These are phyloP conservation scores for Pachymerium ferrugineum DNA, from an alignment of 2,888 invertebrate species.

Conservation along the genomic window DNA sequence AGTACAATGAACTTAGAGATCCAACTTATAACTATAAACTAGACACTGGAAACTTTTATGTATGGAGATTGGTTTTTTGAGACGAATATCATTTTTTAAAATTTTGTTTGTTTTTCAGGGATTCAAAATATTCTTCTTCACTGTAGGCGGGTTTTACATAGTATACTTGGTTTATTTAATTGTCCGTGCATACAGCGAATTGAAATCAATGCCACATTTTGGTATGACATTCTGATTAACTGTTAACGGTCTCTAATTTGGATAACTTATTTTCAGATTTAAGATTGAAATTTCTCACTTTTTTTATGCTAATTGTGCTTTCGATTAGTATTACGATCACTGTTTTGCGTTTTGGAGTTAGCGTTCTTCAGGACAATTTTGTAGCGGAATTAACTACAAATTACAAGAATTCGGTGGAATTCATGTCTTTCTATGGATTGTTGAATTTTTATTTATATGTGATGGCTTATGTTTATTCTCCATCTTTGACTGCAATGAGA, in stretches of 20 bases:
- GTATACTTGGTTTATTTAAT: conserved; percentile 77
- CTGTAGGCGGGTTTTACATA: conserved; percentile 75
- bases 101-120: conserved; percentile 56
- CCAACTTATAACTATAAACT: conserved; percentile 87
- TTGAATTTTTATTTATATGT: conserved; percentile 89
- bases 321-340: conserved; percentile 69
- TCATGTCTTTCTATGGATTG: conserved; percentile 90
- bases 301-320: conserved; percentile 74
- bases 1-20: conserved; percentile 77
- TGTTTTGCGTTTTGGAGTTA: conserved; percentile 76
- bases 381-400: conserved; percentile 79
- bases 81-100: neutral
- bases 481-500: conserved; percentile 70
- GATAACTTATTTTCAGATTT: conserved; percentile 62
- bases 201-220: conserved; percentile 95
- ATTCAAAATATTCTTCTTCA: conserved; percentile 84
- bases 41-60: conserved; percentile 75
- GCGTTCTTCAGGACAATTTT: conserved; percentile 88
- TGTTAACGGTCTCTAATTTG: too few species aligned
- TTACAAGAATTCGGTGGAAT: conserved; percentile 87
- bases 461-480: conserved; percentile 91
- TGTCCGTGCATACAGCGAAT: conserved; percentile 84
- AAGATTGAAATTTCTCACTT: conserved; percentile 81
- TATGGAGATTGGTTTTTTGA: conserved; percentile 50
- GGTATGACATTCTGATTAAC: conserved; percentile 71